A percentile compares a stretch with the other conserved stretches of the same genome.
These are phyloP conservation scores for Zoanthus solanderi DNA, from an alignment of 92 coral and sea anemone genomes.

Conservation along the genomic window DNA sequence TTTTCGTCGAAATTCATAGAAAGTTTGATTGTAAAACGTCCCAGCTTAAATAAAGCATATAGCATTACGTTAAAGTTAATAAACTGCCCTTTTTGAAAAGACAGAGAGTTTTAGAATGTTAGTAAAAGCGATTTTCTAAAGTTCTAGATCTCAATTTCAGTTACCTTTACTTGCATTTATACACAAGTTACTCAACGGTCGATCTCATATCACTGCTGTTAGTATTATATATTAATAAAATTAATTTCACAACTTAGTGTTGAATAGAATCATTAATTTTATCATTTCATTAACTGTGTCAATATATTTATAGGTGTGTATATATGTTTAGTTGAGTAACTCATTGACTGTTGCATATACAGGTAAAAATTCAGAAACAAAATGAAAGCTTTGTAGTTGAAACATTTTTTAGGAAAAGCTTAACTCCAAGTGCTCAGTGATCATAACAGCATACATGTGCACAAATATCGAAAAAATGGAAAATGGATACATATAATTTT, in stretches of 20 bases:
- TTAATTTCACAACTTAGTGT: neutral
- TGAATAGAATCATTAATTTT: neutral
- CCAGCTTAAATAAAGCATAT: constrained; percentile 1
- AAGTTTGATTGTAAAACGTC: neutral
- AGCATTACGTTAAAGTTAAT: neutral
- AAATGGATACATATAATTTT: no score
- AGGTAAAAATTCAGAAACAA: no score
- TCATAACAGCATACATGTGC: no score
- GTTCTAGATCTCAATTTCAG: neutral
- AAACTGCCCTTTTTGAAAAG: neutral
- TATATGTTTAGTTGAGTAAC: no score
- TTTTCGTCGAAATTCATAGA: neutral
- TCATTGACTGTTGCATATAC: no score
- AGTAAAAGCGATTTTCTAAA: neutral
- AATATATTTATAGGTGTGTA: neutral
- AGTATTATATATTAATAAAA: neutral
- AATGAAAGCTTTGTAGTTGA: no score
- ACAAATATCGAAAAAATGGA: no score
- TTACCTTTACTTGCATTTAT: neutral
- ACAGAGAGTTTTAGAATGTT: neutral
- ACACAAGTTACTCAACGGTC: neutral
- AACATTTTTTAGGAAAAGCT: no score
- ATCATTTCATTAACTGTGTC: neutral
- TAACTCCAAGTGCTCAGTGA: no score
- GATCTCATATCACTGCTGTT: neutral